A percentile compares a stretch with the other conserved stretches of the same genome.
phyloP scores from a whole-genome alignment of 2,888 invertebrate genomes.

The Cosmia pyralina region DNA sequence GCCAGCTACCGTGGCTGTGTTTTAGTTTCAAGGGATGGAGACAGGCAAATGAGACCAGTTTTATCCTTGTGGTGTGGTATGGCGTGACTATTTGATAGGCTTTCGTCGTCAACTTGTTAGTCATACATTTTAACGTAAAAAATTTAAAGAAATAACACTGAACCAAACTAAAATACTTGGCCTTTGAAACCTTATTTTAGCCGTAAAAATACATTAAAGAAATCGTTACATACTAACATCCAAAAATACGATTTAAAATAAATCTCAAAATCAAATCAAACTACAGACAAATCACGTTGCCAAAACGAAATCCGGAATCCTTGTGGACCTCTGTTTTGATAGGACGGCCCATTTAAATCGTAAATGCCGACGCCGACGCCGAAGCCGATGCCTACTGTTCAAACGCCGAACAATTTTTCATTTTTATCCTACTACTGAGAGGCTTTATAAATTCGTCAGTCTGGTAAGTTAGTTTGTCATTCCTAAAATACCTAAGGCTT shows the following conservation, averaged over 20 bases:
- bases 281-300: conserved; percentile 66
- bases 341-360: conserved; percentile 78
- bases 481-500: conserved; percentile 6
- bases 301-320: conserved; percentile 75
- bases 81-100: too few species aligned
- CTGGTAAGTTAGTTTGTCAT: conserved; percentile 36
- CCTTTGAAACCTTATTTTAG: not conserved
- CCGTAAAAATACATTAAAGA: conserved; percentile 5
- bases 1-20: not conserved
- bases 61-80: too few species aligned
- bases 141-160: not conserved
- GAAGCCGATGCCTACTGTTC: conserved; percentile 63
- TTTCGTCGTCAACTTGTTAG: not conserved
- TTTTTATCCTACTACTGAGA: conserved; percentile 44
- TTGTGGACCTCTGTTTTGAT: conserved; percentile 76
- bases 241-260: conserved; percentile 48
- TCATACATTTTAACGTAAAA: not conserved
- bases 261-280: conserved; percentile 60
- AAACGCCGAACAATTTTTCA: conserved; percentile 52
- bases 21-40: not conserved
- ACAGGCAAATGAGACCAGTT: not conserved
- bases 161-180: not conserved
- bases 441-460: conserved; percentile 59
- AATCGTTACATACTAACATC: conserved; percentile 12
- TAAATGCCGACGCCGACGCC: conserved; percentile 69